Evolutionary conservation across 1,140 invertebrate species (phyloP).

Genomic region (Meteorus sp.): DNA sequence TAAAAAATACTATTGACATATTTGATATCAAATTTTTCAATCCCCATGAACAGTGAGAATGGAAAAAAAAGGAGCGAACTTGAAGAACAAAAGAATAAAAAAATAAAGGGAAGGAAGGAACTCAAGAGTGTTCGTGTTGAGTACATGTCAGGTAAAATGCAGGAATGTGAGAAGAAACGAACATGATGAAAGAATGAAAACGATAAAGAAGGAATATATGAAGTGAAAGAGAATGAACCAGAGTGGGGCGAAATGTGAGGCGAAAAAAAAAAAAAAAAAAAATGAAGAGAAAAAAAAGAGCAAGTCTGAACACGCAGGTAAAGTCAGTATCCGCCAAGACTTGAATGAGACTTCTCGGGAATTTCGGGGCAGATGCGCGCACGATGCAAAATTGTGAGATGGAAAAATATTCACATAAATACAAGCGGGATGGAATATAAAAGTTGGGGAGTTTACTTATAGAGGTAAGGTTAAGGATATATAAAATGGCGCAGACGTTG

Average conservation of each 20-base stretch:
- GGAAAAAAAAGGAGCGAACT: slow-evolving; percentile 1
- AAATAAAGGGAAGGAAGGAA: not conserved
- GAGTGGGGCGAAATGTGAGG: not conserved
- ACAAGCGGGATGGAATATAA: not conserved
- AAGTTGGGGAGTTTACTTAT: not conserved
- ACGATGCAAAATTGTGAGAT: too few relatives aligned
- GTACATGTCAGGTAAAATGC: not conserved
- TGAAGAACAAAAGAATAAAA: not conserved
- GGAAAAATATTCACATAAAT: too few relatives aligned
- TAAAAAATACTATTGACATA: too few relatives aligned
- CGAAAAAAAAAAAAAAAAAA: not conserved
- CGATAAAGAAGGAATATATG: too few relatives aligned
- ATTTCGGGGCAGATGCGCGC: slow-evolving; percentile 44
- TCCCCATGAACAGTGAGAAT: too few relatives aligned
- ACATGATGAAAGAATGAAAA: not conserved
- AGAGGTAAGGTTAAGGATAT: too few relatives aligned
- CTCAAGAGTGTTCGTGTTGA: not conserved
- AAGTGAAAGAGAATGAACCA: not conserved
- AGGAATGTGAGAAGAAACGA: not conserved
- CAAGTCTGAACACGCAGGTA: too few relatives aligned
- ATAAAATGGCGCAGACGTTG: too few relatives aligned
- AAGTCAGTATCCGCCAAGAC: slow-evolving; percentile 36
- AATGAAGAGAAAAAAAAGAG: too few relatives aligned
- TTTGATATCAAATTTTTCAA: too few relatives aligned
- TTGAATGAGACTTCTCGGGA: slow-evolving; percentile 47